Conservation (phyloP, 2,113 vertebrate genomes). For the Nycticebus coucang region DNA sequence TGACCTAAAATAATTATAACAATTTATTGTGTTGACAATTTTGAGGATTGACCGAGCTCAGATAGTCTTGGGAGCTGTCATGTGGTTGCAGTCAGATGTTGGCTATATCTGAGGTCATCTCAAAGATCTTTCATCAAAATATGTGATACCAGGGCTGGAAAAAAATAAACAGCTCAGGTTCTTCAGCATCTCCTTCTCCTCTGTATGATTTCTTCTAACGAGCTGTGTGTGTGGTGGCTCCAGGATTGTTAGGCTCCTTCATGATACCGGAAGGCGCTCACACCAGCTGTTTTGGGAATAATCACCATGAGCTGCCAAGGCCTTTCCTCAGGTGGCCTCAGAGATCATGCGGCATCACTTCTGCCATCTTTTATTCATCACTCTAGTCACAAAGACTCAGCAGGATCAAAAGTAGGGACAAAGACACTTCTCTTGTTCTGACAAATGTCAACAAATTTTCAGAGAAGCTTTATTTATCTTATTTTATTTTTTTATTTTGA, state of each 20-base stretch:
- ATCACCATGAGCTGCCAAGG: too few relatives aligned
- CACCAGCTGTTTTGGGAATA: not conserved
- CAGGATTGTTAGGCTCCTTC: not conserved
- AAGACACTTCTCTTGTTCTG: not conserved
- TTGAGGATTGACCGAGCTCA: not conserved
- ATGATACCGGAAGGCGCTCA: not conserved
- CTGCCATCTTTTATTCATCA: not conserved
- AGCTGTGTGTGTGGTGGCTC: rapidly evolving
- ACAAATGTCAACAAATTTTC: not conserved
- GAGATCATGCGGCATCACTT: not conserved
- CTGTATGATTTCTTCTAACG: not conserved
- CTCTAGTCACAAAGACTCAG: not conserved
- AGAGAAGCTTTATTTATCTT: not conserved
- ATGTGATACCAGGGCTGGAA: not conserved
- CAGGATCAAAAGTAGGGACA: not conserved
- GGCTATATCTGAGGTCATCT: not conserved
- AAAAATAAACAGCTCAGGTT: not conserved
- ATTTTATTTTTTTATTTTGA: not conserved
- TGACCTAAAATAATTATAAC: not conserved
- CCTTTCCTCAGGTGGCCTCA: not conserved
- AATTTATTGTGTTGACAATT: not conserved
- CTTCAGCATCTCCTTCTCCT: not conserved
- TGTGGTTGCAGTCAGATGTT: too few relatives aligned
- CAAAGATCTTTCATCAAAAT: not conserved
- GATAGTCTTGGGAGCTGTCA: not conserved